phyloP scores from a whole-genome alignment of 30 jellyfish, hydroid and myxozoan species.

The Mastigias papua region DNA sequence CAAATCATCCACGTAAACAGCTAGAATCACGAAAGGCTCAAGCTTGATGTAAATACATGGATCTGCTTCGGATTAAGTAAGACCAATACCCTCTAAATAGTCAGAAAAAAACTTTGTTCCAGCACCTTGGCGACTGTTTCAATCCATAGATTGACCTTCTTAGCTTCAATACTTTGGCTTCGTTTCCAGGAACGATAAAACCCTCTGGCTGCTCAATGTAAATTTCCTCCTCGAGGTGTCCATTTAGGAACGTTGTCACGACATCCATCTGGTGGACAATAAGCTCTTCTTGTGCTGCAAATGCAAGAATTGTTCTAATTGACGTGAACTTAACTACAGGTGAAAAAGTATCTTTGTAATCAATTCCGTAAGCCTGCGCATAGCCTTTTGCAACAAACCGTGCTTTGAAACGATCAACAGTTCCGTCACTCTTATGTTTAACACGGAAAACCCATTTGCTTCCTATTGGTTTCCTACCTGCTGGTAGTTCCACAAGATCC shows the following conservation, averaged over 20 bases:
- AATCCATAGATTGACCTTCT: constrained; percentile 27
- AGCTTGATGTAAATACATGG: constrained; percentile 39
- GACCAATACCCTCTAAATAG: constrained; percentile 3
- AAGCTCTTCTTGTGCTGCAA: constrained; percentile 30
- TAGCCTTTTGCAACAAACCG: constrained; percentile 67
- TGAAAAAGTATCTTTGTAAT: too few relatives aligned
- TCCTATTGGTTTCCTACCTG: constrained; percentile 21
- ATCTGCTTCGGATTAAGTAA: constrained; percentile 29
- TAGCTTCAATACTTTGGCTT: constrained; percentile 26
- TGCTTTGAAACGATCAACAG: constrained; percentile 54
- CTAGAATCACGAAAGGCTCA: constrained; percentile 5
- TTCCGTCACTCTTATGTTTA: constrained; percentile 53
- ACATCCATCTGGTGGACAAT: constrained; percentile 45
- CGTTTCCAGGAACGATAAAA: neutral
- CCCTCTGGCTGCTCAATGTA: constrained; percentile 48
- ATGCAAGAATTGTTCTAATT: constrained; percentile 42
- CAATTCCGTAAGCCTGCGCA: too few relatives aligned
- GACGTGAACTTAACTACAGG: constrained; percentile 28
- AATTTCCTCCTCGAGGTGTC: constrained; percentile 43
- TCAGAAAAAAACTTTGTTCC: constrained; percentile 19
- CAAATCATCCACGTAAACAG: constrained; percentile 4
- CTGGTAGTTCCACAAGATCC: constrained; percentile 51
- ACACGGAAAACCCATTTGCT: constrained; percentile 63
- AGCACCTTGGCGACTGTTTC: constrained; percentile 57
- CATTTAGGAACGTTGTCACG: constrained; percentile 31